Evolutionary conservation across 1,140 invertebrate genomes (phyloP), one percentile per base, ranked within the genome.

Genomic region (Drosophila suzukii): DNA sequence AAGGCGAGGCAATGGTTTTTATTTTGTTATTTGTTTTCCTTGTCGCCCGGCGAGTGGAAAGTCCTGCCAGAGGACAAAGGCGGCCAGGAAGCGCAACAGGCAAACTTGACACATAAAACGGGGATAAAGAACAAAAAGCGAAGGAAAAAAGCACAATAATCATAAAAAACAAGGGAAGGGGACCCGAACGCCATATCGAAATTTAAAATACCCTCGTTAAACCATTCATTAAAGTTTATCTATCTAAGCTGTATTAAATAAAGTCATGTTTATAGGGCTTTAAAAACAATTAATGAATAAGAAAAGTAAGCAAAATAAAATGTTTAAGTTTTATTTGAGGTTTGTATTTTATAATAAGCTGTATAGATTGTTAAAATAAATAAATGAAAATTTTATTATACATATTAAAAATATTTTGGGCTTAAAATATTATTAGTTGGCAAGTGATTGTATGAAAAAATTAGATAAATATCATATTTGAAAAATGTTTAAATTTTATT

Each of bases 1-100:
- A 85, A 85, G 79, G 78, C 68, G 57, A 66, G 46, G 65, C 78
- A 85, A 78, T 85, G 84, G 81, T 85, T 85, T 81, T 78, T 60
- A 62, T 73, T 75, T 50, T 56, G 38, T 63, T 73, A 34, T 54
- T 61, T 65, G 27, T 63, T 74, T 49, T 32, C 54, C 30, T 10
- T 15, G 43, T 10, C 2, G 59, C 66, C 58, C 34, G 71, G 75
- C 62, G 50, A 53, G 55, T 34, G 51, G 46, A 44, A 51, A 68
- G 51, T 62, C 59, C 58, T 59, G 44, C 56, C 57, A 47, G 53
- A 51, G 68, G 70, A 60, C 50, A 82, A 70, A 44, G 43, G 34
- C 57, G 24, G 58, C 43, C 51, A 60, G 54, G 36, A 76, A 77
- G 66, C 67, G 81, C 81, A 84, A 85, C 81, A 84, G 81, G 77